These are phyloP conservation scores for Micoletzkya japonica DNA, from an alignment of 2,888 invertebrate species.

Conservation along the genomic window DNA sequence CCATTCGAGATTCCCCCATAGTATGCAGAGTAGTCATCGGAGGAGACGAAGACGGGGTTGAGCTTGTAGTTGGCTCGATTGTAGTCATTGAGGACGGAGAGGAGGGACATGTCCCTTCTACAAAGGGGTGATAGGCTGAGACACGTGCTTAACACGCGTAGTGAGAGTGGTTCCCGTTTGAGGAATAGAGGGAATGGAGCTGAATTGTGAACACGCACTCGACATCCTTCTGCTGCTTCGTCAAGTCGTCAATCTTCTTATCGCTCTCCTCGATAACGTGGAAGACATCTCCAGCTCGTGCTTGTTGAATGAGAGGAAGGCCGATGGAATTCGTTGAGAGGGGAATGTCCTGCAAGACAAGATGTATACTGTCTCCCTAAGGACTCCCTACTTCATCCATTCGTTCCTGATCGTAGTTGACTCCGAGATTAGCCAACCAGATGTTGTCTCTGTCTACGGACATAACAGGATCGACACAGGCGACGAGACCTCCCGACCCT, in stretches of 20 bases:
- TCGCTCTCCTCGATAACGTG: constrained; percentile 51
- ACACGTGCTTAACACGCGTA: neutral
- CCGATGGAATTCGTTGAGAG: constrained; percentile 53
- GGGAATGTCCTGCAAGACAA: constrained; percentile 35
- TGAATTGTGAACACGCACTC: constrained; percentile 36
- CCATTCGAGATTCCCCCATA: constrained; percentile 58
- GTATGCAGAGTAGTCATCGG: constrained; percentile 56
- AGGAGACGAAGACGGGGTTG: constrained; percentile 55
- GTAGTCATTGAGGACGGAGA: constrained; percentile 54
- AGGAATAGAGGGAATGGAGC: neutral
- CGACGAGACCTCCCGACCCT: constrained; percentile 57
- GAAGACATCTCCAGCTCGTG: constrained; percentile 53
- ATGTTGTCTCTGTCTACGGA: constrained; percentile 53
- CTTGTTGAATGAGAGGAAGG: constrained; percentile 52
- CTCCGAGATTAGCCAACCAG: constrained; percentile 52
- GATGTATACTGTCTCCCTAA: neutral
- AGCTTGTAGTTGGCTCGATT: constrained; percentile 55
- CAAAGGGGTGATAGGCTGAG: neutral
- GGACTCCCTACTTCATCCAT: constrained; percentile 30
- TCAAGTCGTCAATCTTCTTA: constrained; percentile 43
- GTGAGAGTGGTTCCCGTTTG: neutral
- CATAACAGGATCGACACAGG: constrained; percentile 59
- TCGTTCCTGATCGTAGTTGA: constrained; percentile 38
- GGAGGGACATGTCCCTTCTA: constrained; percentile 53
- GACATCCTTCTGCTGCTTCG: constrained; percentile 42